Evolutionary conservation across 2,797 vertebrate genomes (phyloP).

Genomic region (Falco rusticolus): DNA sequence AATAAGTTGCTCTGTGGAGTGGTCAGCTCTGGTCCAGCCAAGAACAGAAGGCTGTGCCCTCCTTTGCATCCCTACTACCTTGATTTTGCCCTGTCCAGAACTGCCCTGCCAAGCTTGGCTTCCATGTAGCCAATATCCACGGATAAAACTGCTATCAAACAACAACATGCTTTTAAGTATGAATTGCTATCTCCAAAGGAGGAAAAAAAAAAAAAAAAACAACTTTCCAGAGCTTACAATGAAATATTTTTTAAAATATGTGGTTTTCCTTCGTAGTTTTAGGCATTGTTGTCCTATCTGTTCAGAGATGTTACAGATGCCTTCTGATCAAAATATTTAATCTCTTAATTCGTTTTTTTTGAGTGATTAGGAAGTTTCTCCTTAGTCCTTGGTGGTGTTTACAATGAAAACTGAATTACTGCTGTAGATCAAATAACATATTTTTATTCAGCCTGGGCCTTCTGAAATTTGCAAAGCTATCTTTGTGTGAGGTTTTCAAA

Average conservation of each 20-base stretch:
- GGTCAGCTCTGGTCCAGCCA: background rate
- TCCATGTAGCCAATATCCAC: background rate
- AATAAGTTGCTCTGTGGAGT: background rate
- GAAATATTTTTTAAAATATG: background rate
- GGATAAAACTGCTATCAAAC: background rate
- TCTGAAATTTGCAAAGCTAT: background rate
- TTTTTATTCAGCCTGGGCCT: background rate
- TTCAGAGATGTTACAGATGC: background rate
- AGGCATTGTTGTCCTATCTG: background rate
- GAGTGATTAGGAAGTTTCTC: constrained; percentile 48
- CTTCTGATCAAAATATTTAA: constrained; percentile 53
- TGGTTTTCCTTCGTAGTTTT: background rate
- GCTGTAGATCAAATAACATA: background rate
- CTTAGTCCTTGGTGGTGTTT: background rate
- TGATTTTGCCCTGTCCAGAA: background rate
- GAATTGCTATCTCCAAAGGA: background rate
- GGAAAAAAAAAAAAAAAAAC: background rate
- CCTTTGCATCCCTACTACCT: background rate
- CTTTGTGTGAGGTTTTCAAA: background rate
- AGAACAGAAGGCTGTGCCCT: background rate
- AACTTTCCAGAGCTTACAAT: background rate
- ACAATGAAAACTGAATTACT: background rate
- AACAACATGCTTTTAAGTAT: background rate
- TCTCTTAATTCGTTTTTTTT: constrained; percentile 55
- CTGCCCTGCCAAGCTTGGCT: background rate